phyloP scores from a whole-genome alignment of 1,140 invertebrate genomes.

The Idris sp. region DNA sequence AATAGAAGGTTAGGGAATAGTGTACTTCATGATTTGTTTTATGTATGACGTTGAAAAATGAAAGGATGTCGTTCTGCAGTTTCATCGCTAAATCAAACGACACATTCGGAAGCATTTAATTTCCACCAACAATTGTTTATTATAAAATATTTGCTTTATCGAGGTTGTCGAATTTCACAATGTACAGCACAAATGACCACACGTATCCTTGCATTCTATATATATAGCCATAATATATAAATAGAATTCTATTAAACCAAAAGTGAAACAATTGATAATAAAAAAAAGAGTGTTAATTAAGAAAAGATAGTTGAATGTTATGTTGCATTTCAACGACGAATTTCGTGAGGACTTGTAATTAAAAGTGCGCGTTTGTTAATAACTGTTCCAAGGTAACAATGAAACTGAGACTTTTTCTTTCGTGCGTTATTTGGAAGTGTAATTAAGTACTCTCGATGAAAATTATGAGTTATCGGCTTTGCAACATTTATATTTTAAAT shows the following conservation, averaged over 20 bases:
- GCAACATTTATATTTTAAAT: too few relatives aligned
- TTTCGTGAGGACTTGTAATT: constrained; percentile 12
- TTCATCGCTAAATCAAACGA: constrained; percentile 6
- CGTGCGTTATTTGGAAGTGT: constrained; percentile 2
- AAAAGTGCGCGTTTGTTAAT: constrained; percentile 13
- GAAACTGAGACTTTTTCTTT: constrained; percentile 5
- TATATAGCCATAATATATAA: not conserved
- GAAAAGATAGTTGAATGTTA: constrained; percentile 1
- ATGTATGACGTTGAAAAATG: constrained; percentile 3
- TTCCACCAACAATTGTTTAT: not conserved
- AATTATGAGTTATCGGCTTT: not conserved
- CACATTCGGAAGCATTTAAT: constrained; percentile 15
- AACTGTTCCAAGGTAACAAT: constrained; percentile 2
- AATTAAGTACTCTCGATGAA: constrained; percentile 2
- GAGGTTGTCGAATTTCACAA: constrained; percentile 21
- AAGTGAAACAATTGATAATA: too few relatives aligned
- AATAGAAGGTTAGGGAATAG: too few relatives aligned
- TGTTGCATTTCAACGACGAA: constrained; percentile 10
- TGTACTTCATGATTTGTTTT: not conserved
- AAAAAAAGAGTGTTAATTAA: constrained; percentile 20
- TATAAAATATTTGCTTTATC: constrained; percentile 19
- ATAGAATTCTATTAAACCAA: constrained; percentile 1
- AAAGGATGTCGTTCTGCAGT: not conserved
- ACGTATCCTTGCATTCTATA: not conserved
- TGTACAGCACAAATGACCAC: not conserved